Evolutionary conservation across 2,888 invertebrate species (phyloP), one percentile per base, ranked within the genome.

Genomic region (Eulithis testata): DNA sequence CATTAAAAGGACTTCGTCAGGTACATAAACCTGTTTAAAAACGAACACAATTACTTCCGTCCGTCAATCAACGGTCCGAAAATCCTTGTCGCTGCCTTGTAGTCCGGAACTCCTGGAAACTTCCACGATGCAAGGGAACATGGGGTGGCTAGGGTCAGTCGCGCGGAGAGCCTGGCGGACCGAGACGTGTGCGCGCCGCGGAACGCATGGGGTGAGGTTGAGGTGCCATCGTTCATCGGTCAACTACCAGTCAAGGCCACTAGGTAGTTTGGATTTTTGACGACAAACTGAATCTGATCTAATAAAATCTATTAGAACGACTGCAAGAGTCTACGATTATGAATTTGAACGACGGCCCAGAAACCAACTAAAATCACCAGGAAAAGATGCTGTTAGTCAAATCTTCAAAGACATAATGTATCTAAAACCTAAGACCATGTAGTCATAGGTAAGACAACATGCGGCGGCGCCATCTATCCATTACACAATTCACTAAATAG

Each of bases 111-210:
- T 76, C 71, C 75, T 66, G 69, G 63, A 61, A 37, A 40, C 21
- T 55, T 69, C 62, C 45, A 61, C 58, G 54, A 44, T 60, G 59
- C 64, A 27, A 65, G 61, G 73, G 66, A 69, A 68, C 62, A 37
- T 60, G 58, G 69, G 66, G 67, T 72, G 70, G 64, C 63, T 53
- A 58, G 80, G 84, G 83, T 84, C 86, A 86, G 81, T 78, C 80
- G 80, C 81, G 85, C 76, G 80, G 66, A 70, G 77, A 77, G 73
- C 66, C 75, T 78, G 80, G 78, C 84, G 77, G 74, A 83, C 83
- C 90, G 86, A 66, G 77, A 81, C 86, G 77, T 75, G 79, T 74
- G 80, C 83, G 82, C 71, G 74, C 72, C 79, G 78, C 83, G 88
- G 85, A 88, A 89, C 88, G 81, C 61, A 69, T 69, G 68, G 74